Evolutionary conservation across 2,888 invertebrate species (phyloP).

Genomic region (Icerya purchasi): DNA sequence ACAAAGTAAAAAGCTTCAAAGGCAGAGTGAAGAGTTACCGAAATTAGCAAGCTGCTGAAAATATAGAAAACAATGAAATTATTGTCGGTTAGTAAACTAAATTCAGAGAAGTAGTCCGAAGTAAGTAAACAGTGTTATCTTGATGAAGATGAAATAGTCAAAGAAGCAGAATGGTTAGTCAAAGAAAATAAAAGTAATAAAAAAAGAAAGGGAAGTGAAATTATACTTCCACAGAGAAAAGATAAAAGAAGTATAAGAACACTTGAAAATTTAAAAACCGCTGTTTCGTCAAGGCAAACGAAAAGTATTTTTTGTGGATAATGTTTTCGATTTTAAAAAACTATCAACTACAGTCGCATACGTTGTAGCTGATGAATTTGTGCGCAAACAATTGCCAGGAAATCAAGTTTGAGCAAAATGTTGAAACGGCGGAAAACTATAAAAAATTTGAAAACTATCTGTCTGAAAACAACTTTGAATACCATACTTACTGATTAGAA

Average conservation of each 20-base stretch:
- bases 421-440: too few relatives aligned
- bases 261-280: background rate
- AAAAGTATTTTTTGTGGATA: background rate
- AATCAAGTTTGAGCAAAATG: background rate
- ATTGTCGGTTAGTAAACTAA: background rate
- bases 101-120: background rate
- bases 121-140: background rate
- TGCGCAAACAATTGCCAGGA: background rate
- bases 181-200: background rate
- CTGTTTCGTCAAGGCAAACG: background rate
- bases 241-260: background rate
- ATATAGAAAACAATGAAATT: background rate
- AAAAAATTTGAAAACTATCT: background rate
- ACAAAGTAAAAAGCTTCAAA: background rate
- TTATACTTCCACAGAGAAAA: constrained; percentile 1
- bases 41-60: background rate
- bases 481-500: too few relatives aligned
- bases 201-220: too few relatives aligned
- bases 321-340: background rate
- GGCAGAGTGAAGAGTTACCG: background rate
- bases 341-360: background rate
- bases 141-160: background rate
- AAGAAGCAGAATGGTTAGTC: background rate
- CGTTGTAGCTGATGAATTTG: background rate
- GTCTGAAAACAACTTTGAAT: background rate